Evolutionary conservation across 2,113 vertebrate genomes (phyloP).

Genomic region (Cettia cetti): DNA sequence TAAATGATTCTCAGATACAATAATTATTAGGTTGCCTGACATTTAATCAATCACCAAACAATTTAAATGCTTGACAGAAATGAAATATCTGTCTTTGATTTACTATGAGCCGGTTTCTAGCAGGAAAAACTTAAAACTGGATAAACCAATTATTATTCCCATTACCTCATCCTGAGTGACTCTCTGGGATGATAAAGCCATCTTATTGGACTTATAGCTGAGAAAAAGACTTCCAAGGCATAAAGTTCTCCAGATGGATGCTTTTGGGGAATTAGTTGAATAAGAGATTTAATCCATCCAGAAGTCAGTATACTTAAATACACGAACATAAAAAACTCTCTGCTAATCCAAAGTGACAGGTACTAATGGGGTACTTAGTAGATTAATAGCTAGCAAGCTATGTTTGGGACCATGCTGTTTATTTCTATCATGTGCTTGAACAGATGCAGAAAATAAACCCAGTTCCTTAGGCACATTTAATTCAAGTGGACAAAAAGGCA

Average conservation of each 20-base stretch:
- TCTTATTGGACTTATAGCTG: conserved; percentile 47
- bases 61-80: conserved; percentile 37
- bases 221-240: conserved; percentile 53
- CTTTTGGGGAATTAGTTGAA: conserved; percentile 56
- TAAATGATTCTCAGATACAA: conserved; percentile 31
- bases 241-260: conserved; percentile 58
- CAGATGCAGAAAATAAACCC: conserved; percentile 14
- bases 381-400: conserved; percentile 39
- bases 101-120: conserved; percentile 19
- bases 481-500: conserved; percentile 36
- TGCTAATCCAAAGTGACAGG: conserved; percentile 62
- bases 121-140: conserved; percentile 41
- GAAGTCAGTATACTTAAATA: conserved; percentile 53
- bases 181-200: conserved; percentile 29
- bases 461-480: background rate
- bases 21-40: conserved; percentile 57
- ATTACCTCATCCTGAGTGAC: conserved; percentile 58
- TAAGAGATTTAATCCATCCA: conserved; percentile 48
- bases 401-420: conserved; percentile 49
- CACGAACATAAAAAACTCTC: conserved; percentile 52
- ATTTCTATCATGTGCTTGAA: conserved; percentile 16
- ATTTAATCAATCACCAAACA: conserved; percentile 49
- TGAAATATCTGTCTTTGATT: conserved; percentile 40
- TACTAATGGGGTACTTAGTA: conserved; percentile 59
- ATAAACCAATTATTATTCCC: conserved; percentile 64